Percentiles rank a stretch among this genome's conserved stretches.
Evolutionary conservation across 2,888 invertebrate genomes (phyloP).

Genomic region (Nasonia oneida): DNA sequence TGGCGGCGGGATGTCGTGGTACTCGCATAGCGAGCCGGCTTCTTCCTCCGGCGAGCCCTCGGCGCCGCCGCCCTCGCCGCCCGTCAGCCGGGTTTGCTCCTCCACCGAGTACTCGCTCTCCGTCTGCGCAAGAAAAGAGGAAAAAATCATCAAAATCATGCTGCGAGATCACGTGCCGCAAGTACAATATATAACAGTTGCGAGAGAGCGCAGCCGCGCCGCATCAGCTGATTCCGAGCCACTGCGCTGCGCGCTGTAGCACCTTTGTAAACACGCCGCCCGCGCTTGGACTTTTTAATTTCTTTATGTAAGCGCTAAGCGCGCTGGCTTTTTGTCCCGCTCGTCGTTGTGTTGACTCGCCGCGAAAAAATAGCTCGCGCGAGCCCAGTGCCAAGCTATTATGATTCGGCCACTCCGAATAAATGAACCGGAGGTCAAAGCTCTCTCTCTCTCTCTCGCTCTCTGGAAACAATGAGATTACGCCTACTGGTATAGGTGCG

Average conservation of each 20-base stretch:
- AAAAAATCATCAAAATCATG: not conserved
- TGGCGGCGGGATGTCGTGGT: constrained; percentile 90
- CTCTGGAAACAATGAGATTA: not conserved
- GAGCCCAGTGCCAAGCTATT: constrained; percentile 9
- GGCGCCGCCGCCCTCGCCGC: constrained; percentile 83
- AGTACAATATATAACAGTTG: too few species aligned
- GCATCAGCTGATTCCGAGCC: too few species aligned
- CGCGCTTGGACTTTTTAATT: not conserved
- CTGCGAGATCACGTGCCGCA: too few species aligned
- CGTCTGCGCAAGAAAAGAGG: constrained; percentile 81
- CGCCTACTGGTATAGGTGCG: not conserved
- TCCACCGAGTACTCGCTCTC: constrained; percentile 93
- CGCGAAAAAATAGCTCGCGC: constrained; percentile 23
- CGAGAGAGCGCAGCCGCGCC: too few species aligned
- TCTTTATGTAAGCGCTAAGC: constrained; percentile 3
- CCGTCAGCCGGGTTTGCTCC: constrained; percentile 89
- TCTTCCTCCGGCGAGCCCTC: constrained; percentile 82
- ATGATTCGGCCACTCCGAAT: not conserved
- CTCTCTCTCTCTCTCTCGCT: not conserved
- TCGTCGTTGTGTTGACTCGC: constrained; percentile 11
- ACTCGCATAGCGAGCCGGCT: constrained; percentile 83
- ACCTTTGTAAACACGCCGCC: not conserved
- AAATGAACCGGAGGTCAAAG: constrained; percentile 12
- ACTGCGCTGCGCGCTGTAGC: too few species aligned
- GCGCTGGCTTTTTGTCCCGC: constrained; percentile 13